Conservation (phyloP, 2,113 vertebrate genomes). For the Percina caprodes region DNA sequence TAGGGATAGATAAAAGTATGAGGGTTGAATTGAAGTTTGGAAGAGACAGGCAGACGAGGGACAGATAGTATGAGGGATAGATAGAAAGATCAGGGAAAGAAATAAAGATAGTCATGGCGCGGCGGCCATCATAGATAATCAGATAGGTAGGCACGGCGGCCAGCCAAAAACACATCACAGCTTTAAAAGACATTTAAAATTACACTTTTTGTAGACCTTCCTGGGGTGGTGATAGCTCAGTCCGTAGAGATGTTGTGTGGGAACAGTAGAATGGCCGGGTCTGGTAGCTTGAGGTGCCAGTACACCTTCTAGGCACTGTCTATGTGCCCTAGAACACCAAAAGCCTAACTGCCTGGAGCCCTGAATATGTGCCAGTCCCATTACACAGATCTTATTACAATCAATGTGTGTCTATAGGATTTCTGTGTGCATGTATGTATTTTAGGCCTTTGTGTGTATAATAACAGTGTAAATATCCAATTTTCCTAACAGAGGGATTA, state of each 20-base stretch:
- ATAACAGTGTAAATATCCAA: too few relatives aligned
- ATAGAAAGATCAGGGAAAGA: too few relatives aligned
- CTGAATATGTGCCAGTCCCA: background rate
- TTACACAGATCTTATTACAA: background rate
- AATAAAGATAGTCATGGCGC: background rate
- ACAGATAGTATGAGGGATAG: background rate
- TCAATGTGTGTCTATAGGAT: background rate
- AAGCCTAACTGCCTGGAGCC: background rate
- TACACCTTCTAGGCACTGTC: too few relatives aligned
- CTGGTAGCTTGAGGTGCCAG: too few relatives aligned
- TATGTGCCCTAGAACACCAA: too few relatives aligned
- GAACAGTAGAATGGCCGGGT: background rate
- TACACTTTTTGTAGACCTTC: background rate
- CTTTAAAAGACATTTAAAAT: background rate
- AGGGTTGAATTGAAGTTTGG: too few relatives aligned
- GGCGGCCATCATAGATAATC: background rate
- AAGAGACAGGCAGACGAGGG: too few relatives aligned
- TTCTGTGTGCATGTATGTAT: background rate
- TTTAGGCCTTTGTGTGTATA: too few relatives aligned
- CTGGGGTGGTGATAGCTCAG: background rate
- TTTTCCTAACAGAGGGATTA: too few relatives aligned
- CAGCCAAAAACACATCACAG: background rate
- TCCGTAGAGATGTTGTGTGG: background rate
- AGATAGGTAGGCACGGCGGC: too few relatives aligned
- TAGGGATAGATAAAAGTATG: background rate